These are phyloP conservation scores for Amiota communis DNA, from an alignment of 2,888 invertebrate species.

Conservation along the genomic window DNA sequence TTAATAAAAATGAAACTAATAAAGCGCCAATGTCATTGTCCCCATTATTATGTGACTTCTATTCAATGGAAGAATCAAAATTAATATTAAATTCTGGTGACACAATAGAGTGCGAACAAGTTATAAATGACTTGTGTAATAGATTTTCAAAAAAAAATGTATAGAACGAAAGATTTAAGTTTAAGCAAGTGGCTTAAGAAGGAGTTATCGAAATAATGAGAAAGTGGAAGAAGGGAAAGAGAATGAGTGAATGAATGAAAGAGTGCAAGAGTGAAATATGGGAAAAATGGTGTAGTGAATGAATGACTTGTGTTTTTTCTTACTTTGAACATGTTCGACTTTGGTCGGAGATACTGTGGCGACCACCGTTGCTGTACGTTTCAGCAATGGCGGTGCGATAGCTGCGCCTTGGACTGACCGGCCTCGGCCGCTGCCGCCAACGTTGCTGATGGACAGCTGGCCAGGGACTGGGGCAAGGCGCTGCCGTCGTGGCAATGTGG, in stretches of 20 bases:
- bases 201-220: neutral
- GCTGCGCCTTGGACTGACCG: constrained; percentile 9
- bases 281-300: neutral
- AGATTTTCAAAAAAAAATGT: no score
- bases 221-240: neutral
- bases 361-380: constrained; percentile 50
- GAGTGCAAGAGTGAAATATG: constrained; percentile 27
- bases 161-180: no score
- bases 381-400: constrained; percentile 49
- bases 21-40: no score
- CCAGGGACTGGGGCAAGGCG: constrained; percentile 29
- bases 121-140: neutral
- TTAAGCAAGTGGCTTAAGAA: neutral
- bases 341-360: constrained; percentile 51
- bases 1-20: no score
- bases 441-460: constrained; percentile 28
- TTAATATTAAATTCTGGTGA: no score
- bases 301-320: constrained; percentile 45
- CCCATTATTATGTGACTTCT: no score
- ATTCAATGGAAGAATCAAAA: no score
- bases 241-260: constrained; percentile 27
- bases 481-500: constrained; percentile 51
- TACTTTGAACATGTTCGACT: constrained; percentile 66
- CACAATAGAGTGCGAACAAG: neutral
- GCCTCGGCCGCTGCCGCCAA: constrained; percentile 39